A percentile compares a stretch with the other conserved stretches of the same genome.
phyloP scores from a whole-genome alignment of 2,888 invertebrate species.

The Eilema depressum region DNA sequence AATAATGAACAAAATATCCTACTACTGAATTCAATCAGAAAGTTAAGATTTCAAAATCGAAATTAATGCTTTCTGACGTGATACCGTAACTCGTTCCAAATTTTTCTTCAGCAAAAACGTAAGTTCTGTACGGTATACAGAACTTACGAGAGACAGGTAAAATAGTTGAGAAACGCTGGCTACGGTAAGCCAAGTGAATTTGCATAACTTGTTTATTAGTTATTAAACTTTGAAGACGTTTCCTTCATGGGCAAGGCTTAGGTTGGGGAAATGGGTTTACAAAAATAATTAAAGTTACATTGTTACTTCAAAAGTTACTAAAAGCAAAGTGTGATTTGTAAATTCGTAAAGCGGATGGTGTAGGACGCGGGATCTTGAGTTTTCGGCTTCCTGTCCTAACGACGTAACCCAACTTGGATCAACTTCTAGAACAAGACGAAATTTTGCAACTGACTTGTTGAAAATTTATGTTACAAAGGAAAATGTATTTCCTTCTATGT shows the following conservation, averaged over 20 bases:
- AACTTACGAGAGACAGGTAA: not conserved
- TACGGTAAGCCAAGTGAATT: constrained; percentile 4
- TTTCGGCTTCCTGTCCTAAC: not conserved
- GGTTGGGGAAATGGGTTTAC: not conserved
- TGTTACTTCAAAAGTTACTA: constrained; percentile 12
- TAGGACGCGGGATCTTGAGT: not conserved
- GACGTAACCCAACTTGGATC: not conserved
- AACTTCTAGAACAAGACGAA: not conserved
- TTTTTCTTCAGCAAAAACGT: not conserved
- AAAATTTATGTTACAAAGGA: not conserved
- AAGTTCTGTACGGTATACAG: no score
- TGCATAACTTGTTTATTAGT: constrained; percentile 12
- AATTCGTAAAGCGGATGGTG: not conserved
- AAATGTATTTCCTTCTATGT: not conserved
- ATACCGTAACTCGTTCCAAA: not conserved
- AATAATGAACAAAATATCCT: no score
- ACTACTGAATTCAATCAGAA: no score
- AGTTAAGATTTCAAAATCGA: not conserved
- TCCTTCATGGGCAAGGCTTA: constrained; percentile 5
- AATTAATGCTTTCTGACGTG: not conserved
- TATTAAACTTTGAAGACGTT: constrained; percentile 21
- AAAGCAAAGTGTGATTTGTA: not conserved
- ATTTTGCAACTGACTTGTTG: not conserved
- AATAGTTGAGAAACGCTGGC: not conserved
- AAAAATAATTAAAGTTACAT: constrained; percentile 26